A percentile compares a stretch with the other conserved stretches of the same genome.
phyloP scores from a whole-genome alignment of 2,797 vertebrate species.

The Oreonectes daqikongensis region DNA sequence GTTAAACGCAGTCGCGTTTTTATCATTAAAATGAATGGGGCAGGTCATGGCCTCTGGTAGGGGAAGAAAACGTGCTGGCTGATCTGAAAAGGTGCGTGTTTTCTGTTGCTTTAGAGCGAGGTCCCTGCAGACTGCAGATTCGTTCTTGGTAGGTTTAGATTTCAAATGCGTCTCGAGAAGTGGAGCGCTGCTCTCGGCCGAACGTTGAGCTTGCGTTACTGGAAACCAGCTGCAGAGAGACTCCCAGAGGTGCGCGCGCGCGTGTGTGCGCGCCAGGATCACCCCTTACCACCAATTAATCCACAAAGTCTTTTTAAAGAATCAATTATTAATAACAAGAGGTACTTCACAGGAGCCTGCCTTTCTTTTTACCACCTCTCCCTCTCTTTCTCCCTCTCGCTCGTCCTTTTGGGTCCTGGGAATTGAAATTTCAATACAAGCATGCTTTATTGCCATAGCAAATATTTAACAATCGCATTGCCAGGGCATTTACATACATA shows the following conservation, averaged over 20 bases:
- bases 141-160: constrained; percentile 51
- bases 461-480: constrained; percentile 1
- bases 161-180: constrained; percentile 34
- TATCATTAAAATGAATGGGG: constrained; percentile 2
- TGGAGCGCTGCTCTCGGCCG: constrained; percentile 26
- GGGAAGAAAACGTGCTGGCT: neutral
- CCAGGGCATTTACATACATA: neutral
- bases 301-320: constrained; percentile 70
- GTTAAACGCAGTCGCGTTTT: neutral
- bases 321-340: constrained; percentile 80
- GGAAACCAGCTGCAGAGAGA: constrained; percentile 74
- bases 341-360: constrained; percentile 69
- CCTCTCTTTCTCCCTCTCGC: constrained; percentile 21
- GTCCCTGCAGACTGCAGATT: constrained; percentile 44
- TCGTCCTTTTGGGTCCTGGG: constrained; percentile 21
- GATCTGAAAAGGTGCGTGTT: constrained; percentile 6
- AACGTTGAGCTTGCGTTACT: constrained; percentile 69
- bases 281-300: constrained; percentile 78
- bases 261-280: constrained; percentile 64
- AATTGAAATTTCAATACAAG: neutral
- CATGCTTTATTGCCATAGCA: neutral
- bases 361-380: constrained; percentile 6
- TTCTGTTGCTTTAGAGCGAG: constrained; percentile 14
- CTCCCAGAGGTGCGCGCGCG: constrained; percentile 64
- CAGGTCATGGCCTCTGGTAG: constrained; percentile 1